Percentiles rank a stretch among this genome's conserved stretches.
phyloP scores from a whole-genome alignment of 2,888 invertebrate species.

The Unio delphinus region DNA sequence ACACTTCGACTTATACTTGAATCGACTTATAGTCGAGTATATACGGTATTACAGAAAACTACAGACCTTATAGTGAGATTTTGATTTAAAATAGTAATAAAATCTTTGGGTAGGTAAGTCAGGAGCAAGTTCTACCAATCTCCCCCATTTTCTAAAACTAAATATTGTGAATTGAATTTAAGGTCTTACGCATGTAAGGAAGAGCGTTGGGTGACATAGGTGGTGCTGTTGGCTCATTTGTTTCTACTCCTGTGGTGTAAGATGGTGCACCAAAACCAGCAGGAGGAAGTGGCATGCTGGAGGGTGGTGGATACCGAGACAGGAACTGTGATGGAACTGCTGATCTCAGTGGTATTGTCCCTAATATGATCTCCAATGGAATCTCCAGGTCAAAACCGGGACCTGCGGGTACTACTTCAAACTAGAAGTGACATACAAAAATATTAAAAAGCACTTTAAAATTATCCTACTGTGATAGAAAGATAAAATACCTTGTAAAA shows the following conservation, averaged over 20 bases:
- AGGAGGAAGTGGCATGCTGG: background rate
- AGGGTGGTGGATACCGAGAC: conserved; percentile 8
- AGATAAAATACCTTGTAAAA: background rate
- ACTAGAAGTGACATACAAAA: conserved; percentile 31
- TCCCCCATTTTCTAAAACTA: too few species aligned
- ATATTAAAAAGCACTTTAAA: conserved; percentile 1
- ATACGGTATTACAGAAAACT: too few species aligned
- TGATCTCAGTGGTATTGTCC: conserved; percentile 57
- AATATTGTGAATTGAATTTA: background rate
- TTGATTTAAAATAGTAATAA: too few species aligned
- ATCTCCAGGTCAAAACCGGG: conserved; percentile 58
- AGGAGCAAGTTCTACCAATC: too few species aligned
- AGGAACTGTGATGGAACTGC: conserved; percentile 33
- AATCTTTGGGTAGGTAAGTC: too few species aligned
- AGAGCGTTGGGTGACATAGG: background rate
- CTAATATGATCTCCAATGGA: conserved; percentile 62
- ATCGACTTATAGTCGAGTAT: too few species aligned
- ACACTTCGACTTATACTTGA: too few species aligned
- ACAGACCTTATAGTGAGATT: too few species aligned
- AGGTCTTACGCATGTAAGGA: conserved; percentile 10
- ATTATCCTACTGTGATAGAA: conserved; percentile 5
- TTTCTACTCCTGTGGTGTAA: background rate
- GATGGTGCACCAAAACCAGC: background rate
- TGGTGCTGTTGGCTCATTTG: conserved; percentile 6
- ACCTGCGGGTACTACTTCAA: conserved; percentile 58